These are phyloP conservation scores for Micrasema minimum DNA, from an alignment of 1,140 invertebrate species.

Conservation along the genomic window DNA sequence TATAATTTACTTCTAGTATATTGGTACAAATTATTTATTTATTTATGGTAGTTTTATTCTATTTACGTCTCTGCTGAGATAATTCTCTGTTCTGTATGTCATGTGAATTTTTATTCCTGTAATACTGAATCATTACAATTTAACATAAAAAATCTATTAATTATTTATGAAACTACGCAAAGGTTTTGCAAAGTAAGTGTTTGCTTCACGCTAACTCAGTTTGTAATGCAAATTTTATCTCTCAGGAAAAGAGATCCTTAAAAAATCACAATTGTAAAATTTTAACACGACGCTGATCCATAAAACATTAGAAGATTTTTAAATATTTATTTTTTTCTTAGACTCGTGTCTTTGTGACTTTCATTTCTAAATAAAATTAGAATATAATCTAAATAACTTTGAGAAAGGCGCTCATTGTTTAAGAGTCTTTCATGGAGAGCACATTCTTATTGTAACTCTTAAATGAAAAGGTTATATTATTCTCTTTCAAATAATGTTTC, in stretches of 20 bases:
- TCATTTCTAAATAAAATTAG: constrained; percentile 42
- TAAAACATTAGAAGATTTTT: constrained; percentile 46
- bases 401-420: neutral
- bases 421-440: neutral
- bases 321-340: constrained; percentile 41
- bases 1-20: no score
- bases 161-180: constrained; percentile 21
- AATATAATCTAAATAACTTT: constrained; percentile 40
- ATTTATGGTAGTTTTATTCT: constrained; percentile 24
- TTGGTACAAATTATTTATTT: constrained; percentile 18
- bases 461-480: constrained; percentile 2
- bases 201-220: neutral
- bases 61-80: neutral
- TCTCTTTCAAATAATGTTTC: no score
- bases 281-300: constrained; percentile 26
- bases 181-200: constrained; percentile 13
- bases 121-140: constrained; percentile 9
- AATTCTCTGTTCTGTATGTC: constrained; percentile 5
- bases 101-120: neutral
- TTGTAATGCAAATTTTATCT: no score
- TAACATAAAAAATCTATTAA: constrained; percentile 6
- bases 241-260: no score
- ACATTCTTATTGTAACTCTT: constrained; percentile 9
- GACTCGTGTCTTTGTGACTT: constrained; percentile 18
- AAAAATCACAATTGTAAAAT: constrained; percentile 6